Percentiles rank a stretch among this genome's conserved stretches.
Evolutionary conservation across 2,113 vertebrate species (phyloP).

Genomic region (Amphilophus citrinellus): DNA sequence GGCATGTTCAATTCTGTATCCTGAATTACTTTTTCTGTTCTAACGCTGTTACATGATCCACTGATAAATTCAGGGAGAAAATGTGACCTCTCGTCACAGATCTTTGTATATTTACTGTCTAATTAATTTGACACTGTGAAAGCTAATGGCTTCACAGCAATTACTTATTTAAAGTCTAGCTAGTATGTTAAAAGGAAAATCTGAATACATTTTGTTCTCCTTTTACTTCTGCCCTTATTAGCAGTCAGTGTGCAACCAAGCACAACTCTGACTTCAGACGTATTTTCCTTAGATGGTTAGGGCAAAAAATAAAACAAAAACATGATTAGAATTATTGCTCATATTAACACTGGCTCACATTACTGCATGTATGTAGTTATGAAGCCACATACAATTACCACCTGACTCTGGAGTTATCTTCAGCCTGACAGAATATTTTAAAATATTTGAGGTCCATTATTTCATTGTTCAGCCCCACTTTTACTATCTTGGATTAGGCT

Average conservation of each 20-base stretch:
- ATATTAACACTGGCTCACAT: neutral
- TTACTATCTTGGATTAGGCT: neutral
- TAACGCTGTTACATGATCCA: neutral
- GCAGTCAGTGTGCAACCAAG: neutral
- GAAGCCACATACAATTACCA: neutral
- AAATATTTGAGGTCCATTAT: neutral
- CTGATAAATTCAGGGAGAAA: neutral
- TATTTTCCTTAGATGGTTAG: neutral
- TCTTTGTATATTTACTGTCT: neutral
- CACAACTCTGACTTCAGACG: neutral
- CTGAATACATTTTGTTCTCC: neutral
- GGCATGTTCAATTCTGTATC: conserved; percentile 20
- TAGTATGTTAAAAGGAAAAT: conserved; percentile 9
- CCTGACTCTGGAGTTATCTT: neutral
- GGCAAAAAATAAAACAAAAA: neutral
- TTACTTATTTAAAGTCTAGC: conserved; percentile 22
- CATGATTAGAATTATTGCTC: neutral
- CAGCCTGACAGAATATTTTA: neutral
- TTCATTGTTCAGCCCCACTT: neutral
- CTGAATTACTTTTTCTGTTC: conserved; percentile 34
- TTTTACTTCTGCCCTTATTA: conserved; percentile 1
- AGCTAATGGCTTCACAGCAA: neutral
- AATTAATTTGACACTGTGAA: conserved; percentile 27
- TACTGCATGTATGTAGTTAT: neutral
- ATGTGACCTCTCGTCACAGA: neutral